Evolutionary conservation across 2,888 invertebrate genomes (phyloP), one percentile per base, ranked within the genome.

Genomic region (Archaeoteleia sp.): DNA sequence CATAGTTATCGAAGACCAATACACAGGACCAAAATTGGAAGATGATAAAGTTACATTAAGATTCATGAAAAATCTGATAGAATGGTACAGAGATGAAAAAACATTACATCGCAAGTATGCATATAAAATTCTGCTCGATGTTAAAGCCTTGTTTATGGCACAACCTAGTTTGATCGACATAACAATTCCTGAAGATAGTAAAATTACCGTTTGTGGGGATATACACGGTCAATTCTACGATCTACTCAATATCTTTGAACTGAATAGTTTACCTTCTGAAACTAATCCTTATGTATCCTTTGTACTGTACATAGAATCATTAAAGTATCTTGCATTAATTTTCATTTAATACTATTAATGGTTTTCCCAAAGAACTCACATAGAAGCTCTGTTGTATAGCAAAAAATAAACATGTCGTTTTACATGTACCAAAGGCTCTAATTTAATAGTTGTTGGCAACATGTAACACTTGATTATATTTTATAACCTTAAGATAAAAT

Each of bases 161-260:
- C 94, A 94, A 82, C 94, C 96, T 14, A 93, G 97, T 6, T 87
- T 99, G 72, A 91, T 99, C 1, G 95, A 98, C 83, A 94, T 99
- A 53, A 89, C 88, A 67, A 94, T 99, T 73, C 92, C 92, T 1
- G 93, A 93, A 78, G 91, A 93, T 23, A 89, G 91, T 65, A 97
- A 98, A 87, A 98, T 99, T 86, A 99, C 98, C 32, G 94, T 99
- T 45, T 99, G 98, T 85, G 98, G 98, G 7, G 98, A 99, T 86
- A 95, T 99, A 74, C 99, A 99, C 84, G 99, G 99, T 51, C 99
- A 99, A 87, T 99, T 92, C 88, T 99, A 96, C 84, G 99, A 99
- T 87, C 88, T 99, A 66, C 91, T 98, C 90, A 97, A 99, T 86
- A 97, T 99, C 79, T 99, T 99, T 87, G 90, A 95, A 78, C 89